phyloP scores from a whole-genome alignment of 2,888 invertebrate species.

The Carterocephalus palaemon region DNA sequence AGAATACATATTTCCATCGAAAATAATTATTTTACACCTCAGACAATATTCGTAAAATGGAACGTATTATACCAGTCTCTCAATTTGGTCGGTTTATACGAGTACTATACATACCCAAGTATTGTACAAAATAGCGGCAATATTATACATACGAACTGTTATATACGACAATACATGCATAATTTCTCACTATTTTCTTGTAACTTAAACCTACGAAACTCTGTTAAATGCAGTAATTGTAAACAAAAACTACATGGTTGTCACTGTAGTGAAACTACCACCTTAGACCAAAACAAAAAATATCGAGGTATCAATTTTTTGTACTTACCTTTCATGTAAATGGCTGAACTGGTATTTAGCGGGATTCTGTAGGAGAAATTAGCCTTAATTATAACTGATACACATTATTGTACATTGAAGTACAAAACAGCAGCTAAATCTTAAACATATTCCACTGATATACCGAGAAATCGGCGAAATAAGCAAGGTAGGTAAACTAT shows the following conservation, averaged over 20 bases:
- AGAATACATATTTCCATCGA: not conserved
- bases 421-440: conserved; percentile 48
- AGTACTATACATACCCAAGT: conserved; percentile 51
- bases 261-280: conserved; percentile 42
- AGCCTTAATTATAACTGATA: conserved; percentile 51
- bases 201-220: conserved; percentile 38
- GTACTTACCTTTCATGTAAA: conserved; percentile 78
- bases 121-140: conserved; percentile 72
- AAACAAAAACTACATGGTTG: conserved; percentile 22
- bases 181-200: conserved; percentile 38
- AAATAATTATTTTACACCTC: conserved; percentile 23
- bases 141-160: conserved; percentile 58
- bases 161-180: conserved; percentile 49
- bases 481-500: conserved; percentile 74
- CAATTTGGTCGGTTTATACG: conserved; percentile 58
- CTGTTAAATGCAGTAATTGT: conserved; percentile 3
- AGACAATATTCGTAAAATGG: conserved; percentile 42
- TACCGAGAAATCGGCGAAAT: conserved; percentile 73
- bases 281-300: conserved; percentile 57
- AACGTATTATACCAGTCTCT: conserved; percentile 49
- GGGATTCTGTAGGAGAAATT: conserved; percentile 41
- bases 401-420: conserved; percentile 56
- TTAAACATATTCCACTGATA: conserved; percentile 59
- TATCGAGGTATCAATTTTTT: conserved; percentile 70
- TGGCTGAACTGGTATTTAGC: conserved; percentile 68